A percentile compares a stretch with the other conserved stretches of the same genome.
Conservation (phyloP, 2,797 vertebrate species). For the Sebastes nivosus region DNA sequence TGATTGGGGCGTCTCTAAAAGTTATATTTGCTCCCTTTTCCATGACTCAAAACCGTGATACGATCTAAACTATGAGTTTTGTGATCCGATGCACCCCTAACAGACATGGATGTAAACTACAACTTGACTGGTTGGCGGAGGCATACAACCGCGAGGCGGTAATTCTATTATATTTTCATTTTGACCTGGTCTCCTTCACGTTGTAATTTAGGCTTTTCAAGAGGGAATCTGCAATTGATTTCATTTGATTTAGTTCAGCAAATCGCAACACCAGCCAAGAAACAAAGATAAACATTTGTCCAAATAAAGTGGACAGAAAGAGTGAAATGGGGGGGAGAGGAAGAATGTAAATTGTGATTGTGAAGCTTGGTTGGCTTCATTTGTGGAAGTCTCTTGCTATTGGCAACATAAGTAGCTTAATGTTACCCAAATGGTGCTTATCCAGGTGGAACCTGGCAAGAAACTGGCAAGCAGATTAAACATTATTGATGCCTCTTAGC, state of each 20-base stretch:
- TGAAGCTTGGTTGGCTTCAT: constrained; percentile 38
- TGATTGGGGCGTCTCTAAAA: no score
- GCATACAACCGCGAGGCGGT: not conserved
- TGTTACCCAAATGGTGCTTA: constrained; percentile 49
- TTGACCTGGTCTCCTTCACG: constrained; percentile 36
- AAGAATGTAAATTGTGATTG: constrained; percentile 10
- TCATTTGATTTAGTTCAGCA: constrained; percentile 57
- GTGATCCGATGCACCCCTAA: no score
- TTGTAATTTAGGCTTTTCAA: constrained; percentile 54
- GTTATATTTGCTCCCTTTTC: no score
- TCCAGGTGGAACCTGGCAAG: constrained; percentile 54
- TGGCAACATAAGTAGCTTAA: constrained; percentile 41
- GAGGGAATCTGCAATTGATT: constrained; percentile 59
- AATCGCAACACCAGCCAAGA: constrained; percentile 38
- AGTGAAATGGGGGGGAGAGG: not conserved
- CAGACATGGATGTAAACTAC: not conserved
- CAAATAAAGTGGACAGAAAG: constrained; percentile 46
- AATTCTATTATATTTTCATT: not conserved
- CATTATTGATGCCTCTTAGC: constrained; percentile 50
- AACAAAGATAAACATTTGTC: constrained; percentile 47
- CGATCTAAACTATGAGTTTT: no score
- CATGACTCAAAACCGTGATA: no score
- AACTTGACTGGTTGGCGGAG: not conserved
- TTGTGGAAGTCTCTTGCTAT: constrained; percentile 18
- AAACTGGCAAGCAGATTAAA: constrained; percentile 44